phyloP scores from a whole-genome alignment of 2,797 vertebrate species.

The Mormyrus proboscirostris region DNA sequence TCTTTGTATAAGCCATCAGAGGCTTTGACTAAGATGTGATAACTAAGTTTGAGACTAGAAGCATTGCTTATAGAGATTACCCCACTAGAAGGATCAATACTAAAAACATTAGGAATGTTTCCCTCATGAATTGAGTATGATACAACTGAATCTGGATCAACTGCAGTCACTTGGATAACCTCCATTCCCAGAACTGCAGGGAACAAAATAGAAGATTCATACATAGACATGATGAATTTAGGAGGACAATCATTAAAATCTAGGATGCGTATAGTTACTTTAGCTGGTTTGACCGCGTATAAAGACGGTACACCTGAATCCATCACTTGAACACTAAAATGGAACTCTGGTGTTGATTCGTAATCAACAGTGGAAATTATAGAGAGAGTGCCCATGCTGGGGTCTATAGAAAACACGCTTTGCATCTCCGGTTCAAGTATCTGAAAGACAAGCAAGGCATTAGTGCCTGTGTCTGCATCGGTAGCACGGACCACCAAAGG shows the following conservation, averaged over 20 bases:
- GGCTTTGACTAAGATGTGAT: constrained; percentile 70
- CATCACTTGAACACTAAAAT: constrained; percentile 74
- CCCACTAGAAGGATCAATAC: constrained; percentile 68
- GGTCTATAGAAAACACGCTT: constrained; percentile 77
- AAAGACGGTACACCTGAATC: constrained; percentile 78
- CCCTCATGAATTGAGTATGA: constrained; percentile 75
- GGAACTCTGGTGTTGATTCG: constrained; percentile 68
- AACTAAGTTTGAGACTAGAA: constrained; percentile 54
- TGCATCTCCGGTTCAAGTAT: constrained; percentile 76
- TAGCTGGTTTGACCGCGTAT: constrained; percentile 70
- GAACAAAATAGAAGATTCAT: constrained; percentile 61
- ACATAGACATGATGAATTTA: constrained; percentile 63
- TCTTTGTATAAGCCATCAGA: constrained; percentile 79
- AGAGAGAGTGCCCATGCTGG: constrained; percentile 79
- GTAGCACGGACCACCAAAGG: constrained; percentile 79
- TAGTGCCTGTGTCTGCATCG: constrained; percentile 77
- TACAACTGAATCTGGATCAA: constrained; percentile 77
- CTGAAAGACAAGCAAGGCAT: constrained; percentile 75
- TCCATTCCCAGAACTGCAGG: constrained; percentile 73
- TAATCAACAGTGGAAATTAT: constrained; percentile 72
- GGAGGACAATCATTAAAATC: constrained; percentile 87
- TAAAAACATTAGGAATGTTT: constrained; percentile 65
- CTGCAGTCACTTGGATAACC: constrained; percentile 68
- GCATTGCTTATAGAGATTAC: constrained; percentile 67
- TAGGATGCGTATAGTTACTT: constrained; percentile 69